Evolutionary conservation across 2,888 invertebrate genomes (phyloP).

Genomic region (Hypselothyrea guttata): DNA sequence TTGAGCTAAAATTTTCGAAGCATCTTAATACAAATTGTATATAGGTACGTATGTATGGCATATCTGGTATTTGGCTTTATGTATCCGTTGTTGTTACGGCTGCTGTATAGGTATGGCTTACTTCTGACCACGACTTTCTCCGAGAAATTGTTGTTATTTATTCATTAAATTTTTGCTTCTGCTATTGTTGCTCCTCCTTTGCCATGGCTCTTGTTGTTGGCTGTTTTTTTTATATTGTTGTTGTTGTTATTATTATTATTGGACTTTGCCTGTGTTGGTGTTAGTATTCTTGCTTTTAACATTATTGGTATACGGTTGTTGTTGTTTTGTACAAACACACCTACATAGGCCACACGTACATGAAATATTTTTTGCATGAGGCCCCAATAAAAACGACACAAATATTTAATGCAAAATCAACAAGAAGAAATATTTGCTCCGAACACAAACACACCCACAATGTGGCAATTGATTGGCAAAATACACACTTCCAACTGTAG

Average conservation of each 20-base stretch:
- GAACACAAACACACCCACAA: constrained; percentile 42
- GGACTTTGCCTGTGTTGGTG: constrained; percentile 47
- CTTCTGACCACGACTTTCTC: constrained; percentile 71
- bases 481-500: constrained; percentile 40
- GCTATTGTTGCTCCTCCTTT: constrained; percentile 55
- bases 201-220: constrained; percentile 25
- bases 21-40: constrained; percentile 40
- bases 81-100: constrained; percentile 47
- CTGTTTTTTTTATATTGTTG: constrained; percentile 9
- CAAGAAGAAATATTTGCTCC: constrained; percentile 19
- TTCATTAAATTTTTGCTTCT: constrained; percentile 73
- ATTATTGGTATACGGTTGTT: constrained; percentile 17
- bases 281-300: constrained; percentile 24
- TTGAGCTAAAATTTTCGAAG: constrained; percentile 18
- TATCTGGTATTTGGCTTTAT: constrained; percentile 39
- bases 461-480: constrained; percentile 70
- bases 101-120: constrained; percentile 56
- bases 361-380: constrained; percentile 69
- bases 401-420: constrained; percentile 67
- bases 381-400: constrained; percentile 33
- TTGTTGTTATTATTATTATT: constrained; percentile 24
- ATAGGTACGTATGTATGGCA: constrained; percentile 33
- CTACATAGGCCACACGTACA: constrained; percentile 41
- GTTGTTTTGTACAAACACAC: constrained; percentile 51
- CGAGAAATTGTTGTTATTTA: constrained; percentile 72